Evolutionary conservation across 2,113 vertebrate species (phyloP), one percentile per base, ranked within the genome.

Genomic region (Corythornis vintsioides): DNA sequence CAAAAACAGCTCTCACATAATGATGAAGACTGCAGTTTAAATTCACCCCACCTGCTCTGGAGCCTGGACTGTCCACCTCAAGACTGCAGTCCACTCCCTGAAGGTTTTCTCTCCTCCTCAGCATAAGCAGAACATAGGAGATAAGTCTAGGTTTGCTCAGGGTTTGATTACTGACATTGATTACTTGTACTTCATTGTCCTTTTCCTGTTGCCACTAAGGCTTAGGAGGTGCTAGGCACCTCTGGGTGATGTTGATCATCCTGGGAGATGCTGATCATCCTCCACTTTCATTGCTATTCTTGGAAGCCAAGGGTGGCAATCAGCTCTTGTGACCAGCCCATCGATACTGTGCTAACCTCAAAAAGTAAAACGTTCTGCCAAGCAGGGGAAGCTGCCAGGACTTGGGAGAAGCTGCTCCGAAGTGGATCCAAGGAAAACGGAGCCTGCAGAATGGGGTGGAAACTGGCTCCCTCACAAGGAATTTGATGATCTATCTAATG

Each of bases 401-500:
- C 71, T 50, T 29, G 67, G 78, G 86, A 95, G 83, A 96, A 93
- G 89, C 85, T 81, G 79, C 75, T 93, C 85, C 86, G 0, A 83
- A 92, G 70, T 6, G 19, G 38, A 86, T 94, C 95, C 93, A 95
- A 94, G 79, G 91, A 94, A 96, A 95, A 95, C 7, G 26, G 40
- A 96, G 95, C 75, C 95, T 89, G 79, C 52, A 86, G 93, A 90
- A 93, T 13, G 28, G 94, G 87, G 21, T 96, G 95, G 95, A 92
- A 96, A 92, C 89, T 96, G 96, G 94, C 94, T 89, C 22, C 65
- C 60, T 91, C 86, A 70, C 95, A 96, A 92, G 94, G 93, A 94
- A 95, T 94, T 57, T 93, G 92, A 80, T 93, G 94, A 88, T 88
- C 92, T 89, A 92, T 95, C 91, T 92, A 85, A 91, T 50, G 95